Conservation (phyloP, 2,113 vertebrate genomes). For the Progne subis region DNA sequence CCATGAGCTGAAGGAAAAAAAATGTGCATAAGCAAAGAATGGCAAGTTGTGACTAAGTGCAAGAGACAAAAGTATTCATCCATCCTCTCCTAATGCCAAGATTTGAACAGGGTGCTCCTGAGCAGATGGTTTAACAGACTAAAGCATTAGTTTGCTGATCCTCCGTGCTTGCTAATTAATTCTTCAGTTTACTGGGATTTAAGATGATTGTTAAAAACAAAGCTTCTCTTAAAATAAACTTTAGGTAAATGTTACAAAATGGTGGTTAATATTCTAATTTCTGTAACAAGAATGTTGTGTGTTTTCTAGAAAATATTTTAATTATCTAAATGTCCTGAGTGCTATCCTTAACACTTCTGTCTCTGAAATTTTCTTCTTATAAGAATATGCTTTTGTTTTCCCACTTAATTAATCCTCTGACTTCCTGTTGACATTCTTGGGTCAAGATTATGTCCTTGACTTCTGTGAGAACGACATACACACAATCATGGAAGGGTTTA, state of each 20-base stretch:
- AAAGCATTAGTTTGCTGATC: slow-evolving; percentile 81
- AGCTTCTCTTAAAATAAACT: slow-evolving; percentile 72
- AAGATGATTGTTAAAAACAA: slow-evolving; percentile 79
- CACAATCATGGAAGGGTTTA: neutral
- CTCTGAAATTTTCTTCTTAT: slow-evolving; percentile 14
- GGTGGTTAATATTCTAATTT: slow-evolving; percentile 43
- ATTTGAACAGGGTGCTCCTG: slow-evolving; percentile 71
- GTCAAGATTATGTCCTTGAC: slow-evolving; percentile 28
- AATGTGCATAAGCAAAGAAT: slow-evolving; percentile 29
- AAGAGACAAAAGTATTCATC: slow-evolving; percentile 56
- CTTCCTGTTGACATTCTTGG: slow-evolving; percentile 15
- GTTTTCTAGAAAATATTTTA: neutral
- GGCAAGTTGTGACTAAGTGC: slow-evolving; percentile 53
- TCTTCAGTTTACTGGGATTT: slow-evolving; percentile 81
- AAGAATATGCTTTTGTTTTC: slow-evolving; percentile 52
- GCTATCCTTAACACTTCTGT: neutral
- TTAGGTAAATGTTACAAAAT: slow-evolving; percentile 69
- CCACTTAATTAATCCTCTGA: slow-evolving; percentile 26
- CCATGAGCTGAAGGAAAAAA: neutral
- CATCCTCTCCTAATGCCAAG: slow-evolving; percentile 69
- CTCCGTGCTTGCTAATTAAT: slow-evolving; percentile 79
- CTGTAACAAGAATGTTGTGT: neutral
- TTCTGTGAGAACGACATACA: neutral
- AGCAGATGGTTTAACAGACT: slow-evolving; percentile 82
- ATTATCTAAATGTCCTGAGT: neutral